Conservation (phyloP, 2,888 invertebrate genomes). For the Ischnus inquisitorius region DNA sequence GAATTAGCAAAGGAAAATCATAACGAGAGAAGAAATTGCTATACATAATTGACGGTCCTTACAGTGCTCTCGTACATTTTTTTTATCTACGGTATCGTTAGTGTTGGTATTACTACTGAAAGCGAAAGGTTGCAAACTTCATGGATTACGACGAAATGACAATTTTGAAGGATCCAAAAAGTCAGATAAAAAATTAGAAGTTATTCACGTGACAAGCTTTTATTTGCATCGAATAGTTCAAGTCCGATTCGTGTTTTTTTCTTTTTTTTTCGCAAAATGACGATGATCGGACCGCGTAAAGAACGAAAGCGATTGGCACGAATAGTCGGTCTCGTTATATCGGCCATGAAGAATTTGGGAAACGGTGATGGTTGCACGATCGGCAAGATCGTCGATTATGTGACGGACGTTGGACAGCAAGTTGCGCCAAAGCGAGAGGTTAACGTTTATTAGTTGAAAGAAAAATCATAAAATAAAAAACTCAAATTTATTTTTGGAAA, state of each 20-base stretch:
- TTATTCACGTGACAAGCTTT: background rate
- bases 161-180: constrained; percentile 1
- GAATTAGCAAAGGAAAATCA: no score
- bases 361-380: constrained; percentile 73
- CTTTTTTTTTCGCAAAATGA: constrained; percentile 47
- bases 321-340: constrained; percentile 72
- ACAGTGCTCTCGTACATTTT: no score
- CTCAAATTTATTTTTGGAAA: background rate
- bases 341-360: constrained; percentile 72
- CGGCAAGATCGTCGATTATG: constrained; percentile 74
- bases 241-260: no score
- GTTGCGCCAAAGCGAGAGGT: constrained; percentile 76
- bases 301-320: constrained; percentile 64
- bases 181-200: constrained; percentile 48
- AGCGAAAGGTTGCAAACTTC: constrained; percentile 44
- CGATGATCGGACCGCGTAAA: constrained; percentile 42
- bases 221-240: no score
- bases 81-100: no score
- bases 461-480: background rate
- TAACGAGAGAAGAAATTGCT: no score
- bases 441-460: constrained; percentile 4
- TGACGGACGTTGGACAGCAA: constrained; percentile 64
- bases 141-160: background rate
- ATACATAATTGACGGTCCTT: no score
- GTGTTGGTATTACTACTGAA: background rate